Evolutionary conservation across 2,888 invertebrate genomes (phyloP).

Genomic region (Heliconius cydno): DNA sequence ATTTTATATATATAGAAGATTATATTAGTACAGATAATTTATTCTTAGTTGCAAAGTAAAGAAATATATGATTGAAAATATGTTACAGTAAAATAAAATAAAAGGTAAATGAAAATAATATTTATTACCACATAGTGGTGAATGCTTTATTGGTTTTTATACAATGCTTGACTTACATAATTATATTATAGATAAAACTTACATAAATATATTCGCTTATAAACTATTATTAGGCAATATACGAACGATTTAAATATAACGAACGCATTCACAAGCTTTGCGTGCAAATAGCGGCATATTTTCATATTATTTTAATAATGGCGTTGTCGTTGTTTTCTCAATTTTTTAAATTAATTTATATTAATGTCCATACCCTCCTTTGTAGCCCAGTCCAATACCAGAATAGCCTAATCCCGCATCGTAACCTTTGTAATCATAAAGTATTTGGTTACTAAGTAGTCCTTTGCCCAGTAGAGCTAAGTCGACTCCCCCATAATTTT

Average conservation of each 20-base stretch:
- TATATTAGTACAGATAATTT: slow-evolving; percentile 27
- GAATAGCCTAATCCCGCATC: slow-evolving; percentile 17
- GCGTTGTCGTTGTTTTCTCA: slow-evolving; percentile 21
- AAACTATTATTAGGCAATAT: slow-evolving; percentile 24
- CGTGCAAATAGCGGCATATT: slow-evolving; percentile 46
- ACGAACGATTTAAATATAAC: slow-evolving; percentile 15
- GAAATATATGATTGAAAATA: slow-evolving; percentile 5
- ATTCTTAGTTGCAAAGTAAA: slow-evolving; percentile 31
- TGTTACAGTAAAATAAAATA: background rate
- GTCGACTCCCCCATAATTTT: slow-evolving; percentile 35
- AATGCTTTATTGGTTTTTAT: slow-evolving; percentile 72
- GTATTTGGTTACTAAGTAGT: slow-evolving; percentile 34
- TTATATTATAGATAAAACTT: slow-evolving; percentile 43
- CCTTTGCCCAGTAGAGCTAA: slow-evolving; percentile 46
- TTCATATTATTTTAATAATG: slow-evolving; percentile 23
- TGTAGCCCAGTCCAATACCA: slow-evolving; percentile 30
- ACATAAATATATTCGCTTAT: slow-evolving; percentile 42
- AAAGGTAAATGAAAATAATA: slow-evolving; percentile 53
- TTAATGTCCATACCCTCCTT: slow-evolving; percentile 33
- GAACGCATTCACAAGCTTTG: slow-evolving; percentile 15
- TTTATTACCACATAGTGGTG: slow-evolving; percentile 67
- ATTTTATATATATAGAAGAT: too few relatives aligned
- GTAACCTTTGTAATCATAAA: slow-evolving; percentile 35
- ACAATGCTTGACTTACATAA: slow-evolving; percentile 49
- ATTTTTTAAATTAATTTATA: background rate